These are phyloP conservation scores for Sebastiscus albofasciatus DNA, from an alignment of 2,797 vertebrate genomes.

Conservation along the genomic window DNA sequence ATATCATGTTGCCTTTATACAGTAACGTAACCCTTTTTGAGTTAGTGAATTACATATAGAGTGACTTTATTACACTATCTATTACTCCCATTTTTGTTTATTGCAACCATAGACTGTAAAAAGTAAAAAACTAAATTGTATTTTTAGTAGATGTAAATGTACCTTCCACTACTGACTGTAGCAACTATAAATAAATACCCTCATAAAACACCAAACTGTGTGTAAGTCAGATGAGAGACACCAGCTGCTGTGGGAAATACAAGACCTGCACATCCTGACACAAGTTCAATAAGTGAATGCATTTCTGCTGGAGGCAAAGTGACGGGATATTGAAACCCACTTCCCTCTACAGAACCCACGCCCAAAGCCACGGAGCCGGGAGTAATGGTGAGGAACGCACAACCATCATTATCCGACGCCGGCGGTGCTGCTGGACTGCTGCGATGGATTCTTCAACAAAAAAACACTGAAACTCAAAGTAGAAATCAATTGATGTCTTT, in stretches of 20 bases:
- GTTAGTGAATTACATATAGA: not conserved
- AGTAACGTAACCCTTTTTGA: not conserved
- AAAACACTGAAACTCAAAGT: not conserved
- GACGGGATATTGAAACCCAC: conserved; percentile 33
- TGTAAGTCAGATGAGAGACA: not conserved
- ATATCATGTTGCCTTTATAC: not conserved
- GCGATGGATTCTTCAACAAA: not conserved
- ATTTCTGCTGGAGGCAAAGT: conserved; percentile 17
- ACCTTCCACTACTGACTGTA: not conserved
- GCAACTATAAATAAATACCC: not conserved
- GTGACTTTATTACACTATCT: not conserved
- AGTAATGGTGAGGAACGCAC: conserved; percentile 35
- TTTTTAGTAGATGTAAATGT: not conserved
- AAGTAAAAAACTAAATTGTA: not conserved
- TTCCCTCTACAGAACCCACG: conserved; percentile 3
- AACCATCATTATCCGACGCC: conserved; percentile 16
- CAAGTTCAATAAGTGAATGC: conserved; percentile 15
- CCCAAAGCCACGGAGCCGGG: not conserved
- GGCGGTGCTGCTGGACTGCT: not conserved
- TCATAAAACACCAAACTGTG: not conserved
- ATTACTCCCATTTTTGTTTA: not conserved
- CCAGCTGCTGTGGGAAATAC: not conserved
- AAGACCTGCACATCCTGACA: conserved; percentile 14
- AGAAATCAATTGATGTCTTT: not conserved
- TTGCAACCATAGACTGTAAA: not conserved